Percentiles rank a stretch among this genome's conserved stretches.
phyloP scores from a whole-genome alignment of 2,888 invertebrate species.

The Morpho achilles region DNA sequence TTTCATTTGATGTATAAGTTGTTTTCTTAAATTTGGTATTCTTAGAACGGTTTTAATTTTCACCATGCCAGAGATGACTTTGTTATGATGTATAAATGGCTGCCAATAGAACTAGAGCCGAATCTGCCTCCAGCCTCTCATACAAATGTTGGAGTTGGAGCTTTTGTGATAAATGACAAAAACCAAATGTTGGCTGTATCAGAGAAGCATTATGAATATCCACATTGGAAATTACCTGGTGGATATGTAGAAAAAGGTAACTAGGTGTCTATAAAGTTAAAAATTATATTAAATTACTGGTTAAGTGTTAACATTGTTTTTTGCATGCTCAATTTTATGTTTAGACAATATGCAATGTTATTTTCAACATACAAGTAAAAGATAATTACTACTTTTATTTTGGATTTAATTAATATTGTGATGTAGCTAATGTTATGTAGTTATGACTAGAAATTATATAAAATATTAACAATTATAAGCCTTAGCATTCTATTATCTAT shows the following conservation, averaged over 20 bases:
- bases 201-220: slow-evolving; percentile 83
- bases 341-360: no score
- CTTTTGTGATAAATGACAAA: slow-evolving; percentile 88
- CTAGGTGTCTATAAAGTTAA: background rate
- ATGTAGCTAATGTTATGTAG: no score
- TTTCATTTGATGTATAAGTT: background rate
- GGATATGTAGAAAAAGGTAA: slow-evolving; percentile 91
- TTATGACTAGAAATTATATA: no score
- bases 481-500: no score
- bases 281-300: no score
- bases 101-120: slow-evolving; percentile 79
- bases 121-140: slow-evolving; percentile 88
- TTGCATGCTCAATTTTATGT: no score
- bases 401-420: no score
- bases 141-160: slow-evolving; percentile 89
- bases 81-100: slow-evolving; percentile 91
- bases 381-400: no score
- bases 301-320: no score
- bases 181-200: slow-evolving; percentile 88
- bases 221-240: slow-evolving; percentile 95
- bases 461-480: no score
- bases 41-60: slow-evolving; percentile 90
- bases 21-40: slow-evolving; percentile 32
- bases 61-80: slow-evolving; percentile 91
- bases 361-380: no score